Conservation (phyloP, 2,113 vertebrate species). For the Solea solea region DNA sequence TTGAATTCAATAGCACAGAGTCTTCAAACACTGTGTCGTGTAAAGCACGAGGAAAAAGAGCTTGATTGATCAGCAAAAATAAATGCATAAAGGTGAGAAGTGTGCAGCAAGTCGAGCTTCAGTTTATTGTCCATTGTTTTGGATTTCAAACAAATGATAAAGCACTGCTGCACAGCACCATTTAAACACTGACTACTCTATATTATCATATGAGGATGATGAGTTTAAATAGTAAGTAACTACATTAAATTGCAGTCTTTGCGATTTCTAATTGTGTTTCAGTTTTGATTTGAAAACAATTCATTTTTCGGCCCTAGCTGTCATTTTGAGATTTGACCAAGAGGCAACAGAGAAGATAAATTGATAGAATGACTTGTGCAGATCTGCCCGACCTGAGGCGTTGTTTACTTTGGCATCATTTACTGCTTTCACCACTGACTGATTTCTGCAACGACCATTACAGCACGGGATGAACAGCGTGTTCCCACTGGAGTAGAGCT, state of each 20-base stretch:
- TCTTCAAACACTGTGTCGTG: not conserved
- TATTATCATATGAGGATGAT: too few relatives aligned
- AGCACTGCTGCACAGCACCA: too few relatives aligned
- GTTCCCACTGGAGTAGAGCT: constrained; percentile 15
- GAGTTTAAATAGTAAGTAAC: too few relatives aligned
- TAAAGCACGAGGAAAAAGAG: constrained; percentile 18
- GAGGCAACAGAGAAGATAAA: constrained; percentile 20
- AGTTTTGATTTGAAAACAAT: not conserved
- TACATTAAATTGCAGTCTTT: too few relatives aligned
- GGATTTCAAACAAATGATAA: too few relatives aligned
- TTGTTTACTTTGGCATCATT: constrained; percentile 43
- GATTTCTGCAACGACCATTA: constrained; percentile 36
- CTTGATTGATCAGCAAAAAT: constrained; percentile 9
- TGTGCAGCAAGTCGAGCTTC: too few relatives aligned
- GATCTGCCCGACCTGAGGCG: constrained; percentile 14
- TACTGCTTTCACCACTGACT: constrained; percentile 35
- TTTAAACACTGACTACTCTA: too few relatives aligned
- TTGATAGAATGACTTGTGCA: not conserved
- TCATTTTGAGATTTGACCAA: constrained; percentile 23
- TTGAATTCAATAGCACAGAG: constrained; percentile 55
- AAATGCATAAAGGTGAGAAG: constrained; percentile 10
- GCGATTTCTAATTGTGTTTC: too few relatives aligned
- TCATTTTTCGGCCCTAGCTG: constrained; percentile 1
- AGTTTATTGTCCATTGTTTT: too few relatives aligned
- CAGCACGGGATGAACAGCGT: constrained; percentile 15